Evolutionary conservation across 2,797 vertebrate genomes (phyloP).

Genomic region (Melanotaenia maccullochi): DNA sequence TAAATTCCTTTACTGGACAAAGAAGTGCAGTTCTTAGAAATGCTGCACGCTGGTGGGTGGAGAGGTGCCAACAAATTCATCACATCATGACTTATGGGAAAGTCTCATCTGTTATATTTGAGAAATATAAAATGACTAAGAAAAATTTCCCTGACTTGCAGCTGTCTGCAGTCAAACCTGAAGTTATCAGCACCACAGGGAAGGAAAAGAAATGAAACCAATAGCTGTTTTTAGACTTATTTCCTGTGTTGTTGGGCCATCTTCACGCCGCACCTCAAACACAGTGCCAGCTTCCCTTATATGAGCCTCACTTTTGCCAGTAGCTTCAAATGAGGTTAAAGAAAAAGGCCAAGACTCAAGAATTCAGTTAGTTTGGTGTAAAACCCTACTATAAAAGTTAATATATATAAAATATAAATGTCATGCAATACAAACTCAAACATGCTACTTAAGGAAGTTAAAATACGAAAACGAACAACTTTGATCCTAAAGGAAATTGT

Average conservation of each 20-base stretch:
- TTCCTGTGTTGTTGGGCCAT: constrained; percentile 53
- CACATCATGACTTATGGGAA: constrained; percentile 65
- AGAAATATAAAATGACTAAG: constrained; percentile 25
- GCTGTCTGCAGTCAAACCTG: constrained; percentile 25
- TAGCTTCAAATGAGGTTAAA: neutral
- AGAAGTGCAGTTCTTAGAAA: constrained; percentile 48
- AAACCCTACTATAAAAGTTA: neutral
- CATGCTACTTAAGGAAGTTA: neutral
- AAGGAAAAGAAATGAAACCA: constrained; percentile 35
- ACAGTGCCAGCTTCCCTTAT: constrained; percentile 1
- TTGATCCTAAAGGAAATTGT: too few species aligned
- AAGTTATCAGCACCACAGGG: constrained; percentile 1
- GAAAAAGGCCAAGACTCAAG: neutral
- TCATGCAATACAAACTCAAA: constrained; percentile 6
- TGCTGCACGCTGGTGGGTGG: neutral
- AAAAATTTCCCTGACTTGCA: constrained; percentile 39
- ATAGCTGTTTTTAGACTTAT: constrained; percentile 36
- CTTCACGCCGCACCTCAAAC: constrained; percentile 30
- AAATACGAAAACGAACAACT: neutral
- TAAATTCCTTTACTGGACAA: constrained; percentile 1
- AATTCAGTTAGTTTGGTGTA: neutral
- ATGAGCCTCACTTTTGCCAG: neutral
- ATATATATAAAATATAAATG: constrained; percentile 42
- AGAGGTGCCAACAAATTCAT: constrained; percentile 8
- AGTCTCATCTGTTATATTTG: constrained; percentile 45